Base-by-base conservation (phyloP, 2,113 vertebrate species). In the Leptobrachium ailaonicum region DNA sequence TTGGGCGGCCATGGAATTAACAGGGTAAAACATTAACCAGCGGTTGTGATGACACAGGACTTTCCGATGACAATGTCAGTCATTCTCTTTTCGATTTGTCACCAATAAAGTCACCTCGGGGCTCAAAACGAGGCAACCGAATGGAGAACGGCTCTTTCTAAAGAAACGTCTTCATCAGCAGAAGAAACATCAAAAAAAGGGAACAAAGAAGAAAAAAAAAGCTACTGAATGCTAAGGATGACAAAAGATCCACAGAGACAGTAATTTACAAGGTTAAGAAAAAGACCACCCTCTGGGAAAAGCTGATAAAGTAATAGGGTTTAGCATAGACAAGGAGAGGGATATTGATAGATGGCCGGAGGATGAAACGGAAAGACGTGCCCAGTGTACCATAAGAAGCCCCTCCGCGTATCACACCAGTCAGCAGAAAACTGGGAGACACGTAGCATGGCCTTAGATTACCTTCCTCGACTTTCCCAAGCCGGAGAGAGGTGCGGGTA, bases 251-350 rank as follows among this genome's bases (percentile, higher is more conserved):
- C 86, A 86, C 2, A 84, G 84, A 84, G 85, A 83, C 75, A 87
- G 91, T 89, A 90, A 93, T 91, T 94, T 90, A 92, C 92, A 89
- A 85, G 90, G 93, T 92, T 90, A 91, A 94, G 90, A 93, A 90
- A 94, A 92, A 88, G 87, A 90, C 88, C 85, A 86, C 87, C 89
- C 87, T 89, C 76, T 86, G 86, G 83, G 91, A 92, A 86, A 91
- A 86, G 81, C 9, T 88, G 88, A 91, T 90, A 85, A 84, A 88
- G 82, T 0, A 68, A 83, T 83, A 84, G 85, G 87, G 84, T 83
- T 68, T 86, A 82, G 82, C 63, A 67, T 83, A 82, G 85, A 86
- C 83, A 91, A 85, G 88, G 87, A 89, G 88, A 89, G 82, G 20
- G 88, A 92, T 87, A 88, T 90, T 96, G 95, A 96, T 91, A 92